Base-by-base conservation (phyloP, 2,797 vertebrate species). In the Agapornis canus region DNA sequence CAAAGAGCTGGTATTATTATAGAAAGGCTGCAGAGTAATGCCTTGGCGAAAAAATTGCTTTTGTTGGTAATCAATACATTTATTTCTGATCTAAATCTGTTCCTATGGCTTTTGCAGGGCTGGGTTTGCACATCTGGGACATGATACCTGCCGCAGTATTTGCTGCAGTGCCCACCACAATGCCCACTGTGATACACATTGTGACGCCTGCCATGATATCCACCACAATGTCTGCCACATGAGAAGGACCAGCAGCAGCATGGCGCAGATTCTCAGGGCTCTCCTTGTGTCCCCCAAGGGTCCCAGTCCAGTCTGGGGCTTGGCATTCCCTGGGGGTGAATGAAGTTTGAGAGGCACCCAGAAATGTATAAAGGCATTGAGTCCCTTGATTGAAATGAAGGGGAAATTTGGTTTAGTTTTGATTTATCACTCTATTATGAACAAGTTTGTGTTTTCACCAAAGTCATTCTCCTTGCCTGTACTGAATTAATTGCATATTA, bases 391-490 rank as follows among this genome's bases (percentile, higher is more conserved):
- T 39, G 48, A 95, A 97, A 97, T 10, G 2, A 94, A 91, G 92
- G 95, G 94, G 95, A 97, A 97, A 88, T 97, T 95, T 89, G 96
- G 93, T 92, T 96, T 92, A 43, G 95, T 91, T 96, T 94, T 98
- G 97, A 98, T 98, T 98, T 97, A 98, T 97, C 96, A 65, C 96
- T 97, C 86, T 75, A 95, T 96, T 97, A 97, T 93, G 96, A 96
- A 88, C 95, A 96, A 97, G 97, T 97, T 96, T 95, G 97, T 98
- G 97, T 97, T 98, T 97, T 97, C 97, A 97, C 97, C 96, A 48
- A 97, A 97, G 95, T 92, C 95, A 89, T 95, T 98, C 94, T 95
- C 92, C 73, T 87, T 91, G 92, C 96, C 97, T 93, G 91, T 89
- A 94, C 97, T 66, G 71, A 97, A 97, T 97, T 98, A 98, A 97